Base-by-base conservation (phyloP, 1,140 invertebrate species). In the Phortica variegata region DNA sequence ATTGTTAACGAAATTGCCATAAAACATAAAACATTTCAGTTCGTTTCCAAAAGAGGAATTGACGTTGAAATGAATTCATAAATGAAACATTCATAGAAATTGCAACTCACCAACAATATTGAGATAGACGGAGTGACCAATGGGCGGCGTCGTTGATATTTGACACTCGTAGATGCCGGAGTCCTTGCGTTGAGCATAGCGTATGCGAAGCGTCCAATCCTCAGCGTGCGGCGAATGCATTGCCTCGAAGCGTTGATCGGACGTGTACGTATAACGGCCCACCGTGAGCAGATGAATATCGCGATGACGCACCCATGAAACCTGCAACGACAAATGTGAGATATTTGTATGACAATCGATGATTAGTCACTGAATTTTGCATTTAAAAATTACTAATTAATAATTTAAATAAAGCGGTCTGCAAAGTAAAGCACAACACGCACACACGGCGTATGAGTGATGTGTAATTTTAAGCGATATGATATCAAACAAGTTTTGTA, bases 291-390 rank as follows among this genome's bases (percentile, higher is more conserved):
- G 77, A 72, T 92, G 89, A 49, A 91, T 91, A 60, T 93, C 90
- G 43, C 88, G 80, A 75, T 92, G 87, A 31, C 91, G 81, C 3
- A 93, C 86, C 90, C 90, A 93, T 10, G 90, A 91, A n/a, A 93
- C 89, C 89, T 93, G 57, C 12, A 46, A 52, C 1, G 18, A 4
- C 52, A 34, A 29, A 26, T n/a, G n/a, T n/a, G n/a, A n/a, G n/a
- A n/a, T n/a, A n/a, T n/a, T n/a, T n/a, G n/a, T n/a, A n/a, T n/a
- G n/a, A n/a, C n/a, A n/a, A n/a, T n/a, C n/a, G n/a, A n/a, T n/a
- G n/a, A n/a, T n/a, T n/a, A n/a, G n/a, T n/a, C n/a, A n/a, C n/a
- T n/a, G n/a, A n/a, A n/a, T n/a, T n/a, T n/a, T n/a, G n/a, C n/a
- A n/a, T n/a, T n/a, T n/a, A n/a, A n/a, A n/a, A n/a, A n/a, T n/a